Evolutionary conservation across 2,888 invertebrate species (phyloP), one percentile per base, ranked within the genome.

Genomic region (Stenurella melanura): DNA sequence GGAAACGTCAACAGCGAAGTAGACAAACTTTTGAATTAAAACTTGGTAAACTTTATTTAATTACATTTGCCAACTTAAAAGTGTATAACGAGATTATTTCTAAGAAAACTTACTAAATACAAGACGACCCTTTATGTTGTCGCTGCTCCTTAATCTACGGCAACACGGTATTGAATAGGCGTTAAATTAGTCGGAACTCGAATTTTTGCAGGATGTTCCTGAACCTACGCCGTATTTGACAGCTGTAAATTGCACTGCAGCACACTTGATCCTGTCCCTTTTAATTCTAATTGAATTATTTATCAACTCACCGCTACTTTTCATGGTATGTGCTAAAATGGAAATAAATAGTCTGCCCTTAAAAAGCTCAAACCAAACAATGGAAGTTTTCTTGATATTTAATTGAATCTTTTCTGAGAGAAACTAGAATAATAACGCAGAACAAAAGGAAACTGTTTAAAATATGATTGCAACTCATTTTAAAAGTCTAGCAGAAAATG

Each of bases 41-140:
- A 50, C n/a, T 50, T 50, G 50, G 50, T 50, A n/a, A 50, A 64
- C 42, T 64, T 64, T 61, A n/a, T 30, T n/a, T 4, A 42, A 38
- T 64, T 64, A 64, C 42, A 64, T 50, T 50, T 50, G 6, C 50
- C 42, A 38, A 17, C 38, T 64, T 42, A 38, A 26, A 64, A 64
- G 64, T 64, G 38, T 38, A 38, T 18, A 64, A 17, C 38, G 63
- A 15, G 64, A 64, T 42, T 17, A 64, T 38, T 64, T 42, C 12
- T 42, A 38, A 38, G 64, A 18, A 64, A 64, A 38, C 11, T 64
- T 42, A n/a, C 34, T 34, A 64, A 64, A 61, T 61, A 61, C 15
- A 30, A 34, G 10, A 30, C 61, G 61, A 30, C 30, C 34, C n/a
- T n/a, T 50, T 50, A n/a, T n/a, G 50, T 50, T 50, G n/a, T 42